These are phyloP conservation scores for Chrysolina haemoptera DNA, from an alignment of 2,888 invertebrate genomes.

Conservation along the genomic window DNA sequence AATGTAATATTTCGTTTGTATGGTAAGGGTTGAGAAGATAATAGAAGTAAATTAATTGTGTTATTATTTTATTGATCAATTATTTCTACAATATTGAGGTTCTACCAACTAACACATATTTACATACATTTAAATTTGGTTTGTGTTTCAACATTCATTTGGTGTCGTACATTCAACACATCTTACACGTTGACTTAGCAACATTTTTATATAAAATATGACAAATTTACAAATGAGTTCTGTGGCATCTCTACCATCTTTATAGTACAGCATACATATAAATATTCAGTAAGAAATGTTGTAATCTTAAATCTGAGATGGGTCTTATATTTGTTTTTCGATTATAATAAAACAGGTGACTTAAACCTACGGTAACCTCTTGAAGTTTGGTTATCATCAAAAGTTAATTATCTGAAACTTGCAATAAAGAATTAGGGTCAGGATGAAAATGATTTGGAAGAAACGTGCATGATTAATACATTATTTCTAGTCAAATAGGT, in stretches of 20 bases:
- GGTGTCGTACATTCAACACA: conserved; percentile 58
- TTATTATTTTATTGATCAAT: conserved; percentile 58
- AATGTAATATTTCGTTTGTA: too few relatives aligned
- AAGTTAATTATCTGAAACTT: too few relatives aligned
- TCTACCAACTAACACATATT: conserved; percentile 63
- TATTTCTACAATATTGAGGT: conserved; percentile 58
- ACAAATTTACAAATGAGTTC: conserved; percentile 35
- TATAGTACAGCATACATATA: not conserved
- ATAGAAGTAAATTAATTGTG: conserved; percentile 57
- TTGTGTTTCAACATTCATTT: conserved; percentile 59
- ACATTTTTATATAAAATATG: conserved; percentile 52
- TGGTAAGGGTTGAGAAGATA: too few relatives aligned
- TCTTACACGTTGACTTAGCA: conserved; percentile 48
- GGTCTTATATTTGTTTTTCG: too few relatives aligned
- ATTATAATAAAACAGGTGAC: too few relatives aligned
- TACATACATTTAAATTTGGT: conserved; percentile 61
- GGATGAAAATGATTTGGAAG: too few relatives aligned
- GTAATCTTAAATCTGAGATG: too few relatives aligned
- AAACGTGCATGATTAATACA: too few relatives aligned
- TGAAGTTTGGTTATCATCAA: too few relatives aligned
- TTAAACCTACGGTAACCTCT: too few relatives aligned
- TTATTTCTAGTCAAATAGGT: too few relatives aligned
- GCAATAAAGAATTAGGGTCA: too few relatives aligned
- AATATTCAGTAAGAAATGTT: not conserved
- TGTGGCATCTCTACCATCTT: not conserved